phyloP scores from a whole-genome alignment of 2,888 invertebrate species.

The Tetragonisca angustula region DNA sequence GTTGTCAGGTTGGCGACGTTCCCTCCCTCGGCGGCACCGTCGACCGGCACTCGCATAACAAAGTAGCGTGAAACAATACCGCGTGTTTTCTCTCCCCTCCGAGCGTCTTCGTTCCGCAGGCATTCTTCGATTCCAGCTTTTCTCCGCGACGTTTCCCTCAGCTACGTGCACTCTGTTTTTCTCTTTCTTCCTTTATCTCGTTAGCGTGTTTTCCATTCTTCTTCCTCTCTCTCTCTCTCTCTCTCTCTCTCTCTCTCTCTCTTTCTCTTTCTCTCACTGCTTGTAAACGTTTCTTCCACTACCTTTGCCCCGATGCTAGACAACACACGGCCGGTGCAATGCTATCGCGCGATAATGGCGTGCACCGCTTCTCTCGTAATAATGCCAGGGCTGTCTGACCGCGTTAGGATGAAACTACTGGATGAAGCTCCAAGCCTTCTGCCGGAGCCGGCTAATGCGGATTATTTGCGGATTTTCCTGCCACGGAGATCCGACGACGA shows the following conservation, averaged over 20 bases:
- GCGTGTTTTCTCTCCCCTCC: slow-evolving; percentile 43
- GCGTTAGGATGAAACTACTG: slow-evolving; percentile 41
- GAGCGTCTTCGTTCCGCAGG: slow-evolving; percentile 10
- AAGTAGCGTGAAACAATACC: slow-evolving; percentile 77
- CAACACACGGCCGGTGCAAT: slow-evolving; percentile 23
- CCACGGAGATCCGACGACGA: slow-evolving; percentile 20
- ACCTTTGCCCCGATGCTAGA: background rate
- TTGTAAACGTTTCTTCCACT: background rate
- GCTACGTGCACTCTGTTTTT: background rate
- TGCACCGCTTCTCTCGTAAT: slow-evolving; percentile 36
- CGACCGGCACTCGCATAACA: slow-evolving; percentile 72
- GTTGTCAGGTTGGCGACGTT: slow-evolving; percentile 75
- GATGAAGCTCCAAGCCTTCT: slow-evolving; percentile 31
- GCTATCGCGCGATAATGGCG: slow-evolving; percentile 40
- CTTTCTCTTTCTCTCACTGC: slow-evolving; percentile 32
- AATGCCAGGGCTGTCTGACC: slow-evolving; percentile 34
- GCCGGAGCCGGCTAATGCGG: slow-evolving; percentile 25
- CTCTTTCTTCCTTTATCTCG: background rate
- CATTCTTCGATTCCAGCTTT: slow-evolving; percentile 13
- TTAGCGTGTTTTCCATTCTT: background rate
- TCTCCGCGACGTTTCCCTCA: slow-evolving; percentile 23
- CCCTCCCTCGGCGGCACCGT: slow-evolving; percentile 55
- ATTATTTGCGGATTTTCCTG: slow-evolving; percentile 46
- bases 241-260: background rate
- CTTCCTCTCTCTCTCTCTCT: slow-evolving; percentile 33